Conservation (phyloP, 2,113 vertebrate species). For the Hylia prasina region DNA sequence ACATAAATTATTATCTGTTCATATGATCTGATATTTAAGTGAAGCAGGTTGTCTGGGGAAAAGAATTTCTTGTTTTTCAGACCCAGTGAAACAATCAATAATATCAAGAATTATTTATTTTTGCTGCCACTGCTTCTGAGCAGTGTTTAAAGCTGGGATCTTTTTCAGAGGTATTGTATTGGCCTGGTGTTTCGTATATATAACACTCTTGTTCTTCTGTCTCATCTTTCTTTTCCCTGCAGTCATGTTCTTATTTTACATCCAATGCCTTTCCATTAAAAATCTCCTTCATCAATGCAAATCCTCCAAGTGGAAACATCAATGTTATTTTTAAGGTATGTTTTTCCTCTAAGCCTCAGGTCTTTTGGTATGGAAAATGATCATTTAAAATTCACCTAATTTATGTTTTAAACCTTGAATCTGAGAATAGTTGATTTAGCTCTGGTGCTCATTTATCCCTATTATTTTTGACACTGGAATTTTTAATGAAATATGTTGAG, state of each 20-base stretch:
- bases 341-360: not conserved
- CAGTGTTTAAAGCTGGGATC: not conserved
- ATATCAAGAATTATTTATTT: not conserved
- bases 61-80: not conserved
- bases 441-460: not conserved
- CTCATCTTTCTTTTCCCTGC: not conserved
- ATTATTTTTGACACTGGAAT: not conserved
- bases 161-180: not conserved
- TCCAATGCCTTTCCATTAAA: constrained; percentile 75
- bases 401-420: not conserved
- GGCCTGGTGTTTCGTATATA: not conserved
- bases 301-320: constrained; percentile 62
- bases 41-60: not conserved
- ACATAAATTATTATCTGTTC: not conserved
- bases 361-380: not conserved
- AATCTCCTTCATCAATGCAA: constrained; percentile 70
- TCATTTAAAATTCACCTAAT: constrained; percentile 5
- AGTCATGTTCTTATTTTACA: constrained; percentile 75
- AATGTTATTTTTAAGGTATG: constrained; percentile 76
- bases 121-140: not conserved
- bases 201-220: not conserved
- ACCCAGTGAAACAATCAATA: not conserved
- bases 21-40: not conserved
- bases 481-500: not conserved
- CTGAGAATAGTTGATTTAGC: not conserved